Base-by-base conservation (phyloP, 2,888 invertebrate species). In the Diplolepis rosae region DNA sequence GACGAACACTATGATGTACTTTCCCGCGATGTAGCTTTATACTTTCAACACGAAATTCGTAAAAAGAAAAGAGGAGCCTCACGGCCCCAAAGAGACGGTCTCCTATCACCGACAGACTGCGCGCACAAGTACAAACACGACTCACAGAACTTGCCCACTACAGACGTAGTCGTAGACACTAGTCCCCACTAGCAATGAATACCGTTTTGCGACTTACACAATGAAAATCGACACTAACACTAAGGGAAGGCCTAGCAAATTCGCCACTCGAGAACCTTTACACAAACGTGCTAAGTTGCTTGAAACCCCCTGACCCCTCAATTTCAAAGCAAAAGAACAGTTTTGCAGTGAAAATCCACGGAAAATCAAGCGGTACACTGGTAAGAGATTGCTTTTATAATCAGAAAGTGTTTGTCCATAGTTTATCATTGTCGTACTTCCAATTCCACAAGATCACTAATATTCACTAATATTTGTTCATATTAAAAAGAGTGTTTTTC, bases 241-340 rank as follows among this genome's bases (percentile, higher is more conserved):
- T 77, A 79, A 73, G 77, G 75, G 75, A 76, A 75, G 76, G 75
- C 71, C 72, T 70, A 74, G 66, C n/a, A n/a, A n/a, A n/a, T n/a
- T n/a, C n/a, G n/a, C n/a, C n/a, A n/a, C n/a, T 71, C 76, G 75
- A 75, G 79, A 77, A 71, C 75, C 75, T 74, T 78, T 75, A 76
- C 77, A 78, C 77, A 70, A 78, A 76, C 77, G 74, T 79, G 77
- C 77, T 79, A 75, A 79, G 79, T 77, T 77, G 72, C 80, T 65
- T 65, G 66, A 75, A 73, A 71, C 72, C 72, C 80, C 75, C 80
- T 71, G 70, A 73, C 51, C 76, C 71, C 77, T 74, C 75, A 52
- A 28, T 30, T 30, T 52, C 52, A 50, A 22, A 50, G 24, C 18
- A 52, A 27, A 15, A 52, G 4, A 4, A 4, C 28, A 28, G n/a